Evolutionary conservation across 2,888 invertebrate species (phyloP).

Genomic region (Eremobia ochroleuca): DNA sequence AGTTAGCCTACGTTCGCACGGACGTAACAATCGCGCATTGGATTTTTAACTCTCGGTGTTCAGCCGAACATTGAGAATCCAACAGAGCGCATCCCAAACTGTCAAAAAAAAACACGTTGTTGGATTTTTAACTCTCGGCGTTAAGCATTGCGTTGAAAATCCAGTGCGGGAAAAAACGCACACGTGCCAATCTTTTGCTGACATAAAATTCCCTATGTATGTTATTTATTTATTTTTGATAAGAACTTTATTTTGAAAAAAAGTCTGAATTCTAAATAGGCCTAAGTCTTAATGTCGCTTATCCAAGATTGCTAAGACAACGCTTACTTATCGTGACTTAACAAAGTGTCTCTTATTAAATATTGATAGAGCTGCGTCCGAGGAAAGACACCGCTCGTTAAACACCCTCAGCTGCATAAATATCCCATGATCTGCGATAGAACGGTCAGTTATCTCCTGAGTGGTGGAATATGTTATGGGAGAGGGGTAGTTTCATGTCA

Average conservation of each 20-base stretch:
- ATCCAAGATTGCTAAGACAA: not conserved
- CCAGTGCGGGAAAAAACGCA: not conserved
- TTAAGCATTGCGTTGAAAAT: not conserved
- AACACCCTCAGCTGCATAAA: constrained; percentile 65
- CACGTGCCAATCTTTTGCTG: too few species aligned
- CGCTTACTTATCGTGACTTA: constrained; percentile 13
- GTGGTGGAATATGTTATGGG: constrained; percentile 55
- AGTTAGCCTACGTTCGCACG: not conserved
- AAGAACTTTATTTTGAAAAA: not conserved
- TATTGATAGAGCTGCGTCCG: constrained; percentile 68
- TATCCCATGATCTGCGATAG: constrained; percentile 65
- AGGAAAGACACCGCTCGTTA: constrained; percentile 60
- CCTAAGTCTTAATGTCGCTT: not conserved
- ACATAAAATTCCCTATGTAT: too few species aligned
- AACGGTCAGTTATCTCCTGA: constrained; percentile 62
- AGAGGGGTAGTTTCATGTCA: constrained; percentile 36
- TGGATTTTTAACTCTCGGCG: too few species aligned
- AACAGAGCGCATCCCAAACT: not conserved
- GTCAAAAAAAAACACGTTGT: not conserved
- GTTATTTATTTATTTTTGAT: not conserved
- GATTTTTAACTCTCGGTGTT: not conserved
- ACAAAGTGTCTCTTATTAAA: constrained; percentile 67
- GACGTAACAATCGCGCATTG: not conserved
- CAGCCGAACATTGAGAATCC: not conserved
- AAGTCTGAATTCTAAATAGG: not conserved